Percentiles rank a stretch among this genome's conserved stretches.
Evolutionary conservation across 2,888 invertebrate genomes (phyloP).

Genomic region (Mythimna vitellina): DNA sequence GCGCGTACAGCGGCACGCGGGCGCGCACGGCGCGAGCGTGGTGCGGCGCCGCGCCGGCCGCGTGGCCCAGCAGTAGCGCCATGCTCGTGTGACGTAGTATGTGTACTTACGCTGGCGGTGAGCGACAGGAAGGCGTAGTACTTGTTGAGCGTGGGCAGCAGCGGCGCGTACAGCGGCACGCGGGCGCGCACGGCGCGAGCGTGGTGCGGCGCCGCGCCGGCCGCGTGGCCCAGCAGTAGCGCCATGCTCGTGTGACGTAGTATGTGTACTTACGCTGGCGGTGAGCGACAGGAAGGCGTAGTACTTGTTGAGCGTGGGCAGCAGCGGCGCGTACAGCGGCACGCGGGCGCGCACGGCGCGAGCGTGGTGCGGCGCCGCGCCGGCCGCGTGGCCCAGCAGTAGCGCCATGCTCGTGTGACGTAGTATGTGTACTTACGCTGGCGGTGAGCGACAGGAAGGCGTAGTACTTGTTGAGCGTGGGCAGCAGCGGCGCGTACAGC

Average conservation of each 20-base stretch:
- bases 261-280: constrained; percentile 92
- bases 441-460: constrained; percentile 94
- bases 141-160: constrained; percentile 93
- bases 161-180: constrained; percentile 94
- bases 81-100: constrained; percentile 93
- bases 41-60: constrained; percentile 95
- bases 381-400: not conserved
- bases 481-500: constrained; percentile 95
- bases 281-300: constrained; percentile 98
- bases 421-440: not conserved
- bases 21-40: constrained; percentile 93
- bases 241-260: not conserved
- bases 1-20: constrained; percentile 94
- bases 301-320: constrained; percentile 93
- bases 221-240: constrained; percentile 93
- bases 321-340: constrained; percentile 95
- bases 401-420: not conserved
- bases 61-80: constrained; percentile 96
- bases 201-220: constrained; percentile 94
- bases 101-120: constrained; percentile 94
- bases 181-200: constrained; percentile 93
- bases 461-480: constrained; percentile 93
- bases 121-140: constrained; percentile 98
- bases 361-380: constrained; percentile 91
- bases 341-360: constrained; percentile 93